A percentile compares a stretch with the other conserved stretches of the same genome.
Evolutionary conservation across 2,888 invertebrate genomes (phyloP).

Genomic region (Aricia artaxerxes): DNA sequence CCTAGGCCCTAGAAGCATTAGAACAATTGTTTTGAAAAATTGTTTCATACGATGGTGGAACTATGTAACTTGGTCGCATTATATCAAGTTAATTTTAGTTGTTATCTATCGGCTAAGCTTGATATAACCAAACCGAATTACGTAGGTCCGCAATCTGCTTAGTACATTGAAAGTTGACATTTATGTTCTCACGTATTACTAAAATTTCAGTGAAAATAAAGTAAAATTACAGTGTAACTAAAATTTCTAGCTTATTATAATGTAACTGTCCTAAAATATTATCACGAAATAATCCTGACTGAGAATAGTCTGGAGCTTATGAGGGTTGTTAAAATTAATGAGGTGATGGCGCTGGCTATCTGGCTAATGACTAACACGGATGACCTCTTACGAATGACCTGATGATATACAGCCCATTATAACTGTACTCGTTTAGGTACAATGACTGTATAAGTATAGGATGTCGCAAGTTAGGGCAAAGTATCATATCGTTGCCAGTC

Average conservation of each 20-base stretch:
- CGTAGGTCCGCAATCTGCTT: not conserved
- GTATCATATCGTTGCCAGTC: not conserved
- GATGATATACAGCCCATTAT: not conserved
- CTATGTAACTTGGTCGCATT: too few species aligned
- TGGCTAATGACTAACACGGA: conserved; percentile 48
- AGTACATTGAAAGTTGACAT: not conserved
- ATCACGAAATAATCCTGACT: conserved; percentile 32
- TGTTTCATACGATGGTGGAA: too few species aligned
- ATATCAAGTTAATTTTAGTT: too few species aligned
- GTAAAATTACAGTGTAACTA: not conserved
- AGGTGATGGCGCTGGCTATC: conserved; percentile 53
- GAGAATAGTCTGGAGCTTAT: conserved; percentile 52
- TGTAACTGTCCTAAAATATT: not conserved
- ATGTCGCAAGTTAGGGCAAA: not conserved
- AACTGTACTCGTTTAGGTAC: not conserved
- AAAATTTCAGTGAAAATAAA: too few species aligned
- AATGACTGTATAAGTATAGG: not conserved
- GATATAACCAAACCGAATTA: not conserved
- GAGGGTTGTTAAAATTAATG: conserved; percentile 57
- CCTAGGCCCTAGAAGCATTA: too few species aligned
- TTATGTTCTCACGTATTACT: not conserved
- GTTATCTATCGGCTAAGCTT: too few species aligned
- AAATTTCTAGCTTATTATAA: not conserved
- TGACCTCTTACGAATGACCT: conserved; percentile 9
- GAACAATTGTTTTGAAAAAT: too few species aligned